Percentiles rank a stretch among this genome's conserved stretches.
phyloP scores from a whole-genome alignment of 2,888 invertebrate species.

The Andrena praecox region DNA sequence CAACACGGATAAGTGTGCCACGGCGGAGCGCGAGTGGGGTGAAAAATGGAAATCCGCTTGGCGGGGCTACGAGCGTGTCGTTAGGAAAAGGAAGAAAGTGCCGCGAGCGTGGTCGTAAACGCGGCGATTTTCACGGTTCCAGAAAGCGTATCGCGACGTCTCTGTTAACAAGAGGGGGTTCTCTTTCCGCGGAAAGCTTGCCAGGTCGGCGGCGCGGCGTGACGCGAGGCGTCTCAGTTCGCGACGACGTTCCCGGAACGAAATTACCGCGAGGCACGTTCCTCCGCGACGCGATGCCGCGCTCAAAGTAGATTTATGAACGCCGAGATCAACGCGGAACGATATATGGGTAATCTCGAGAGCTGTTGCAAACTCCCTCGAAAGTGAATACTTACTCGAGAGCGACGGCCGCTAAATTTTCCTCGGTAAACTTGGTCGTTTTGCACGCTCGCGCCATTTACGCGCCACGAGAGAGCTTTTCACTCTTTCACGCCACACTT shows the following conservation, averaged over 20 bases:
- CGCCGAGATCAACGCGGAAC: conserved; percentile 69
- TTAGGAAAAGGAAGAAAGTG: neutral
- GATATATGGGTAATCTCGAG: conserved; percentile 69
- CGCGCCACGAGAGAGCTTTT: neutral
- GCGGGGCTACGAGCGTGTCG: neutral
- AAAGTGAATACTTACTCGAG: conserved; percentile 52
- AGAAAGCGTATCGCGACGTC: conserved; percentile 65
- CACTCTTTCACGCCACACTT: neutral
- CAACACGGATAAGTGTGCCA: neutral
- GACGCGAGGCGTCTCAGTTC: conserved; percentile 61
- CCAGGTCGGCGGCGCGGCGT: conserved; percentile 42
- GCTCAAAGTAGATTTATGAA: conserved; percentile 69
- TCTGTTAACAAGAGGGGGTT: conserved; percentile 58
- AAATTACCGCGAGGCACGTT: conserved; percentile 67
- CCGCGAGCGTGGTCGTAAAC: conserved; percentile 34
- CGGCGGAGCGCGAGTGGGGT: neutral
- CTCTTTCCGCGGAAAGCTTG: conserved; percentile 43
- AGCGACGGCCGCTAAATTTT: conserved; percentile 23
- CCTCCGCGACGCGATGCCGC: conserved; percentile 17
- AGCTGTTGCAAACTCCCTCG: conserved; percentile 58
- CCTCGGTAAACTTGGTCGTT: conserved; percentile 2
- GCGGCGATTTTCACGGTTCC: conserved; percentile 67
- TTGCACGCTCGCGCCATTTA: neutral
- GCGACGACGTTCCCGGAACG: conserved; percentile 63
- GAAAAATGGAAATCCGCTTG: neutral